Evolutionary conservation across 2,888 invertebrate species (phyloP).

Genomic region (Epistrophe grossulariae): DNA sequence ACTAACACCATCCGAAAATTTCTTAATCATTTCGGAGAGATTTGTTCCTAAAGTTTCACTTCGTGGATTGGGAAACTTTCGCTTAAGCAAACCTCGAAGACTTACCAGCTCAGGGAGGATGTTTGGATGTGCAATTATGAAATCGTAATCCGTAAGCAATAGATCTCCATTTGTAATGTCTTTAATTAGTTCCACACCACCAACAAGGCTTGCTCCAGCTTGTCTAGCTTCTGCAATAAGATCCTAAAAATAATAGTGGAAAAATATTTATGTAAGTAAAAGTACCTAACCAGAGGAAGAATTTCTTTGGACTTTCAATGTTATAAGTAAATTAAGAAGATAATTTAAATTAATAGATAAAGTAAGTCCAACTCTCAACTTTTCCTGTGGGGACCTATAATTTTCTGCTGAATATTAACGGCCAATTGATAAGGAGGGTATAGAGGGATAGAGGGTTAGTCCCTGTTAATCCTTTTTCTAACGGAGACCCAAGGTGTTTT

Average conservation of each 20-base stretch:
- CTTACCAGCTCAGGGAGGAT: slow-evolving; percentile 90
- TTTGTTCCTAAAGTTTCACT: slow-evolving; percentile 88
- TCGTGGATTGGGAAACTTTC: slow-evolving; percentile 89
- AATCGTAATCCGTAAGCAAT: slow-evolving; percentile 88
- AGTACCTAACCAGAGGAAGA: no score
- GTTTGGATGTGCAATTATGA: slow-evolving; percentile 91
- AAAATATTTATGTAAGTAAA: background rate
- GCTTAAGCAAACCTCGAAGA: slow-evolving; percentile 91
- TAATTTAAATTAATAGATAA: no score
- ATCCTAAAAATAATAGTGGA: slow-evolving; percentile 77
- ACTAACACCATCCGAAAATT: slow-evolving; percentile 89
- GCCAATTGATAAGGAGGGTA: no score
- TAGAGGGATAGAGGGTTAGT: no score
- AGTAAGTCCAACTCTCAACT: no score
- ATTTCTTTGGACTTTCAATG: no score
- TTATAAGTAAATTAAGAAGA: no score
- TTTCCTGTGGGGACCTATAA: no score
- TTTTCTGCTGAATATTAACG: no score
- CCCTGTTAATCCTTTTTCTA: no score
- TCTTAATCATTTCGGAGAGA: slow-evolving; percentile 86
- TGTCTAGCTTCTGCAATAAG: slow-evolving; percentile 85
- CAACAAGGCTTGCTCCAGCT: slow-evolving; percentile 90
- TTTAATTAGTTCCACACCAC: slow-evolving; percentile 90
- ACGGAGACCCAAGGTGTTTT: no score
- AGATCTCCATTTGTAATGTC: slow-evolving; percentile 90